These are phyloP conservation scores for Enteromius mattozi DNA, from an alignment of 2,797 vertebrate genomes.

Conservation along the genomic window DNA sequence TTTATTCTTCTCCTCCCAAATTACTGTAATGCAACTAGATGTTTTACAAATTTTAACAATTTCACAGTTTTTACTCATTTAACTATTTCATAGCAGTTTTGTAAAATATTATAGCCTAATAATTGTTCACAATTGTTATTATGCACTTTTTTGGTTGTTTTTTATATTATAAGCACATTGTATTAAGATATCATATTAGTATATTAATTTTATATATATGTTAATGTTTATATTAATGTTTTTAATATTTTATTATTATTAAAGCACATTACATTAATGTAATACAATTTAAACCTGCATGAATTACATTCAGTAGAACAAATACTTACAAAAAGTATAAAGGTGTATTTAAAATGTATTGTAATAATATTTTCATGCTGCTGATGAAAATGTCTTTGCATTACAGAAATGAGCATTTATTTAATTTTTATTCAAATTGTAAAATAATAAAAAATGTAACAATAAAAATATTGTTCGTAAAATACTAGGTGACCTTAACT, in stretches of 20 bases:
- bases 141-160: background rate
- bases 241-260: background rate
- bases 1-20: background rate
- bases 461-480: background rate
- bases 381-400: background rate
- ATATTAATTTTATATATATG: background rate
- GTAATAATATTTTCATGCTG: background rate
- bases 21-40: too few relatives aligned
- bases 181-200: background rate
- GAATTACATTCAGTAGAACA: background rate
- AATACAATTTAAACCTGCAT: background rate
- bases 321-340: background rate
- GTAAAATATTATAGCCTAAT: too few relatives aligned
- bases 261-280: background rate
- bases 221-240: too few relatives aligned
- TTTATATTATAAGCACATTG: background rate
- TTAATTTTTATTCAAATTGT: background rate
- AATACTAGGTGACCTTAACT: background rate
- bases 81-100: background rate
- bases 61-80: background rate
- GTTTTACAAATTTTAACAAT: background rate
- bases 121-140: background rate
- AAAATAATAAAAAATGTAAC: background rate
- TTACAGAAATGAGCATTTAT: background rate
- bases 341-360: background rate